Base-by-base conservation (phyloP, 2,888 invertebrate species). In the Agonopterix subpropinquella region DNA sequence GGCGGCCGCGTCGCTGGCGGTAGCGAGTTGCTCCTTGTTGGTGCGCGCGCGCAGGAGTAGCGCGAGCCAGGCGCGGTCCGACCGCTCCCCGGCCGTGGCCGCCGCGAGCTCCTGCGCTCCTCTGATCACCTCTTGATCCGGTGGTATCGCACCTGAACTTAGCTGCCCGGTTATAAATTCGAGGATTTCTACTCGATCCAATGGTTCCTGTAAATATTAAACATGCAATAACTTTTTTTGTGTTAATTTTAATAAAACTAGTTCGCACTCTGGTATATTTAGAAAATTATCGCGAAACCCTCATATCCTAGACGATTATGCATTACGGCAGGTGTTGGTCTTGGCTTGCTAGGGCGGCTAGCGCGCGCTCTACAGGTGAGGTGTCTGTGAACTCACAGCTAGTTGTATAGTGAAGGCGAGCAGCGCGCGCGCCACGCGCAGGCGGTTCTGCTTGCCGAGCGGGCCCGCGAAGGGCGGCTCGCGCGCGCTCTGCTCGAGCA, bases 391-490 rank as follows among this genome's bases (percentile, higher is more conserved):
- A 28, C 28, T 28, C n/a, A 39, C 39, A 9, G 39, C 4, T 39
- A 39, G n/a, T n/a, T 39, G 39, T 9, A 55, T 58, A 5, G 74
- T 58, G 52, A 64, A 65, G 41, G 68, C 50, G 13, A 81, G 74
- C 15, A 85, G 64, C 0, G 80, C 77, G 36, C 83, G 73, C 3
- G 85, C 84, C 11, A 88, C 86, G 2, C 85, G 68, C 50, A 87
- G 73, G 0, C 83, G 72, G 64, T 89, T 89, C 63, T 87, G 87
- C 58, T 88, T 89, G 56, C 80, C 89, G 62, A 88, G 82, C 49
- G 89, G 88, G 36, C 87, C 88, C 45, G 74, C 82, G 70, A 89
- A 89, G 11, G 89, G 88, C 46, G 88, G 79, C 43, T 86, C 87
- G 41, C 82, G 78, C 52, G 80, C 73, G 61, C 86, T 76, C 69